Evolutionary conservation across 2,113 vertebrate species (phyloP), one percentile per base, ranked within the genome.

Genomic region (Microcebus ravelobensis): DNA sequence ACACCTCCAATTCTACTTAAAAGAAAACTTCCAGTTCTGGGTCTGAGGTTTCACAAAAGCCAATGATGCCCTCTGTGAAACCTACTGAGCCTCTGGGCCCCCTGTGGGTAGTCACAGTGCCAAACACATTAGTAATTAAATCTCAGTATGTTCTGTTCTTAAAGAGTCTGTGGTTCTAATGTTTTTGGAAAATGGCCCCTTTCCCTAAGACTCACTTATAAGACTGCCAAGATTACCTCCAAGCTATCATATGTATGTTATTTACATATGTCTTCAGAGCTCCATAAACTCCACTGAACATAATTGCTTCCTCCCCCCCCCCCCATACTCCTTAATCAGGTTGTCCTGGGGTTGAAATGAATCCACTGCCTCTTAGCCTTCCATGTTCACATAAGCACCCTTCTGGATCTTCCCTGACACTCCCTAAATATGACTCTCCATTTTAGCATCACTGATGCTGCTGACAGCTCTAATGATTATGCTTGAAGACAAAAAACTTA

Each of bases 401-500:
- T 61, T 95, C 95, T 45, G 31, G 61, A 93, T 95, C 71, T 89
- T 90, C 45, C 91, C 7, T 50, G 25, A 65, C 80, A 48, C 59
- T 98, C 27, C 88, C 87, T 95, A 63, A 95, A 93, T 89, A 45
- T 2, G 0, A 59, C 17, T 85, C 79, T 93, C 88, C 42, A 27
- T 23, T 59, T 83, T 59, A 90, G 70, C 45, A 87, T 98, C 67
- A 70, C 87, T 96, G 97, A 97, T 88, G 94, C 83, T 96, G 96
- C 91, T 97, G 98, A 98, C 95, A 97, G 83, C 74, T 97, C 92
- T 98, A 98, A 98, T 95, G 95, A 97, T 93, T 96, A 57, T 96
- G 79, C 76, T 95, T 93, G 95, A 95, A 98, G 95, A 87, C 92
- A 97, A 98, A 96, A 95, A 93, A 96, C 88, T 97, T 96, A 98